Evolutionary conservation across 1,140 invertebrate genomes (phyloP).

Genomic region (Maniola jurtina): DNA sequence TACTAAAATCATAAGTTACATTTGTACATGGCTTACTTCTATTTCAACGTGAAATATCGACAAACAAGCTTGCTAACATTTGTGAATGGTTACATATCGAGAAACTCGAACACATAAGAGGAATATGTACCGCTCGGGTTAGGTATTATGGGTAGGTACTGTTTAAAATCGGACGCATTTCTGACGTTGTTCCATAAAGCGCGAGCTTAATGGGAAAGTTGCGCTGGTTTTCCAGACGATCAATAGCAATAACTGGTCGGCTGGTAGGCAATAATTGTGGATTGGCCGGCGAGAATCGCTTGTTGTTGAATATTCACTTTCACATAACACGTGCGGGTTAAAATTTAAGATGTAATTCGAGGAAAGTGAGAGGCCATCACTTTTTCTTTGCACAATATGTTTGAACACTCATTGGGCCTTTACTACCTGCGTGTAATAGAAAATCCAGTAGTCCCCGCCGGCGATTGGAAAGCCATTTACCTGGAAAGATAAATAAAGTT

Average conservation of each 20-base stretch:
- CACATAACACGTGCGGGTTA: conserved; percentile 51
- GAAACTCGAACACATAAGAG: neutral
- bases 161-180: neutral
- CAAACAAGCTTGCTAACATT: too few relatives aligned
- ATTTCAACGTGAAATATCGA: too few relatives aligned
- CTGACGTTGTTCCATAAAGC: conserved; percentile 22
- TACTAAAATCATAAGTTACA: too few relatives aligned
- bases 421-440: conserved; percentile 28
- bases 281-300: conserved; percentile 46
- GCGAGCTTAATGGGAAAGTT: conserved; percentile 47
- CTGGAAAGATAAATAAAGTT: conserved; percentile 39
- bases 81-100: too few relatives aligned
- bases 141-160: neutral
- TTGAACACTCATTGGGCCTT: conserved; percentile 41
- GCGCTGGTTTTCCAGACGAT: conserved; percentile 43
- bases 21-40: too few relatives aligned
- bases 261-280: conserved; percentile 48
- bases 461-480: conserved; percentile 34
- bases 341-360: conserved; percentile 52
- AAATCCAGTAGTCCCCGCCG: conserved; percentile 27
- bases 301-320: conserved; percentile 57
- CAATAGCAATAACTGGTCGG: conserved; percentile 47
- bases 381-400: conserved; percentile 66
- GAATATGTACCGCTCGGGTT: conserved; percentile 6
- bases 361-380: conserved; percentile 65